Base-by-base conservation (phyloP, 2,113 vertebrate species). In the Tiliqua scincoides region DNA sequence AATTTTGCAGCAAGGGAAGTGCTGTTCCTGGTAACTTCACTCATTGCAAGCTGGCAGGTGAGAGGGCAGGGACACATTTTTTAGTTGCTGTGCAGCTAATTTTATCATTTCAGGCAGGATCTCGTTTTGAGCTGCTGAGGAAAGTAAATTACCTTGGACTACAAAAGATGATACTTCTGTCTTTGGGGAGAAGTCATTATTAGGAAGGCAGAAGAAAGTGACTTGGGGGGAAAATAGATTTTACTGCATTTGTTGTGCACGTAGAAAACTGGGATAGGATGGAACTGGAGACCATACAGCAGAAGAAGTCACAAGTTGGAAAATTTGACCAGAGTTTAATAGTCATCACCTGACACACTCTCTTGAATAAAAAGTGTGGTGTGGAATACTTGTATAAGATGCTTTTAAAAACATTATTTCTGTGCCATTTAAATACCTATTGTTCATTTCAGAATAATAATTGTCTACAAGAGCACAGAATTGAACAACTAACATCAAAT, bases 381-480 rank as follows among this genome's bases (percentile, higher is more conserved):
- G 0, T 71, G 61, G 10, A 14, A 17, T 2, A 57, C 1, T 63
- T 76, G 48, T 7, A 10, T 37, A 57, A 30, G 10, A 30, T 77
- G 23, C 40, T 80, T 85, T 75, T 91, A 0, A 89, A 0, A 89
- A 76, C 6, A 65, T 11, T 8, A 48, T 18, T 79, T 14, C 14
- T 54, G 18, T 85, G 62, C 83, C 52, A 68, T 67, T 89, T 83
- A 76, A 27, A 88, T 94, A 92, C 43, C 0, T 90, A 88, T 94
- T 94, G 91, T 94, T 93, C 71, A 93, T 92, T 94, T 96, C 93
- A 91, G 90, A 91, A 95, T 95, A 94, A 95, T 94, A 94, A 94
- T 95, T 92, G 93, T 87, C 88, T 91, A 86, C 7, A 27, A 80
- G 93, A 78, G 70, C 23, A 12, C 89, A 89, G 93, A 81, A 76